phyloP scores from a whole-genome alignment of 1,140 invertebrate species.

The Pygmarrhopalites habei region DNA sequence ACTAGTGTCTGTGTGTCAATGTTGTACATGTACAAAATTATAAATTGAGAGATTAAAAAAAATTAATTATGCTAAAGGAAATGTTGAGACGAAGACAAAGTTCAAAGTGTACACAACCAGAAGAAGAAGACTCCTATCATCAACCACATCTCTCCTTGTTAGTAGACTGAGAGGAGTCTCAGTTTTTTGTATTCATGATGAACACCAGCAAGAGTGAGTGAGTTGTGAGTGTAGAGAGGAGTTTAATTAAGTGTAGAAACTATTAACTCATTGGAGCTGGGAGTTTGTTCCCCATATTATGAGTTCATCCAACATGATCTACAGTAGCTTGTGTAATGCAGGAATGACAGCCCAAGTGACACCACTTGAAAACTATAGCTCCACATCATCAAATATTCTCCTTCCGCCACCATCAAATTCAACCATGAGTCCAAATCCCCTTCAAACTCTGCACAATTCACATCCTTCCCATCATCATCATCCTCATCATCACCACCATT shows the following conservation, averaged over 20 bases:
- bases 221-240: neutral
- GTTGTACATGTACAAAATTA: neutral
- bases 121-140: too few relatives aligned
- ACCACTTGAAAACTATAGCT: constrained; percentile 20
- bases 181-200: neutral
- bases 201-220: neutral
- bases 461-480: neutral
- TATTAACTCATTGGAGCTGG: neutral
- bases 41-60: neutral
- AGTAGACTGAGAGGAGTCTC: neutral
- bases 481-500: neutral
- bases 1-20: neutral
- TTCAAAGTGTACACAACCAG: too few relatives aligned
- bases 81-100: too few relatives aligned
- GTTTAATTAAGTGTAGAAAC: neutral
- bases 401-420: constrained; percentile 11
- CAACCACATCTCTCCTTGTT: too few relatives aligned
- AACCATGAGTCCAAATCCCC: constrained; percentile 10
- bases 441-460: constrained; percentile 6
- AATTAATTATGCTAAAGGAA: neutral
- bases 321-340: constrained; percentile 33
- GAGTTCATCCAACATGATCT: constrained; percentile 36
- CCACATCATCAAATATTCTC: neutral
- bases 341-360: constrained; percentile 35
- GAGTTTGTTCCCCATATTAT: constrained; percentile 20